Percentiles rank a stretch among this genome's conserved stretches.
Conservation (phyloP, 2,113 vertebrate genomes). For the Laticauda laticaudata region DNA sequence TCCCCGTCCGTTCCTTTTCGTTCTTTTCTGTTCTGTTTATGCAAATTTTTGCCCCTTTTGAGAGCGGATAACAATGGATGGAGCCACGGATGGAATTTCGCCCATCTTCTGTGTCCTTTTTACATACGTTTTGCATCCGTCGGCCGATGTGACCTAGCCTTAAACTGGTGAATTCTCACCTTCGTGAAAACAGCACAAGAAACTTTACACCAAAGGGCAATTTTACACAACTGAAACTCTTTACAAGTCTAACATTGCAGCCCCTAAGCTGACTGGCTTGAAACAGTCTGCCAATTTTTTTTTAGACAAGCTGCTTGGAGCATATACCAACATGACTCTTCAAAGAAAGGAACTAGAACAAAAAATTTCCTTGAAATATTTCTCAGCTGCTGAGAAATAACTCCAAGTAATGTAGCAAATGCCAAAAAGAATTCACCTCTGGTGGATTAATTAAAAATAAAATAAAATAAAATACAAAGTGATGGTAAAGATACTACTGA, state of each 20-base stretch:
- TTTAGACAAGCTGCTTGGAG: slow-evolving; percentile 19
- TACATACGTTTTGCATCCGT: too few species aligned
- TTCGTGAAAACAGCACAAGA: neutral
- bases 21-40: too few species aligned
- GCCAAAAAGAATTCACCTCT: slow-evolving; percentile 36
- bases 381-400: slow-evolving; percentile 2
- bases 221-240: slow-evolving; percentile 24
- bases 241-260: slow-evolving; percentile 16
- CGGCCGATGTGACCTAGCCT: too few species aligned
- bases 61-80: too few species aligned
- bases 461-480: slow-evolving; percentile 20
- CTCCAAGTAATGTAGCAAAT: slow-evolving; percentile 35
- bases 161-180: neutral
- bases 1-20: too few species aligned
- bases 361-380: slow-evolving; percentile 42
- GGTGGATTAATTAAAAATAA: neutral
- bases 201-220: slow-evolving; percentile 30
- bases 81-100: too few species aligned
- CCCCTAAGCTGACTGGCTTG: slow-evolving; percentile 31
- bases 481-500: slow-evolving; percentile 26
- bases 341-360: slow-evolving; percentile 21
- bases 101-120: too few species aligned
- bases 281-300: slow-evolving; percentile 25
- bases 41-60: too few species aligned
- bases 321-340: slow-evolving; percentile 20